phyloP scores from a whole-genome alignment of 2,113 vertebrate species.

The Brienomyrus brachyistius region DNA sequence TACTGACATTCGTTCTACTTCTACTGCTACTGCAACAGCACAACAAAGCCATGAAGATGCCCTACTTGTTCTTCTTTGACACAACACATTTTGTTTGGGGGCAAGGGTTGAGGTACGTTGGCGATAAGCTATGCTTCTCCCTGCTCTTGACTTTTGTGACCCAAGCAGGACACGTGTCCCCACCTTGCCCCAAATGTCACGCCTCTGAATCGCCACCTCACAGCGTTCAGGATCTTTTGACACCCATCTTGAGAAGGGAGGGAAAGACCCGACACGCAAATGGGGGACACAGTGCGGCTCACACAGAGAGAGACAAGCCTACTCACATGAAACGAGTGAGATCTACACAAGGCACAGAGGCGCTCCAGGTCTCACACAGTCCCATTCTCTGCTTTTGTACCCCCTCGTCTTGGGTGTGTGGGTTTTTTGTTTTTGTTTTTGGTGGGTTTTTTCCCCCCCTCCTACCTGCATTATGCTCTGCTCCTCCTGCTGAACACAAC shows the following conservation, averaged over 20 bases:
- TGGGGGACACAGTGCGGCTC: conserved; percentile 33
- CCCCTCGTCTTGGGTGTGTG: neutral
- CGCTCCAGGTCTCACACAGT: conserved; percentile 12
- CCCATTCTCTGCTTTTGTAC: conserved; percentile 15
- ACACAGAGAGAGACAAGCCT: conserved; percentile 30
- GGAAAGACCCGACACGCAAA: conserved; percentile 36
- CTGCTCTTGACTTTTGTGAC: conserved; percentile 33
- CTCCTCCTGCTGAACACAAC: conserved; percentile 23
- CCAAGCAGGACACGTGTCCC: neutral
- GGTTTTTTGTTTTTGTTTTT: neutral
- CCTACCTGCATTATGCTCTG: conserved; percentile 1
- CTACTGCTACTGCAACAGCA: conserved; percentile 32
- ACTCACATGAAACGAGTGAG: conserved; percentile 16
- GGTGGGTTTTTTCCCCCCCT: conserved; percentile 15
- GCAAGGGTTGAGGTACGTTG: conserved; percentile 34
- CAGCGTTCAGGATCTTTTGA: conserved; percentile 33
- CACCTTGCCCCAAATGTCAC: conserved; percentile 17
- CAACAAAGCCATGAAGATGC: conserved; percentile 42
- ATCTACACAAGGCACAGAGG: conserved; percentile 15
- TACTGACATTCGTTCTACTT: conserved; percentile 37
- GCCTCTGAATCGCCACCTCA: conserved; percentile 33
- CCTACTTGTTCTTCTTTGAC: conserved; percentile 15
- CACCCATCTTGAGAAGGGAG: conserved; percentile 41
- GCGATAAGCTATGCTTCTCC: conserved; percentile 52
- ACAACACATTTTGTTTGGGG: conserved; percentile 36